Conservation (phyloP, 2,888 invertebrate genomes). For the Gasteruption jaculator region DNA sequence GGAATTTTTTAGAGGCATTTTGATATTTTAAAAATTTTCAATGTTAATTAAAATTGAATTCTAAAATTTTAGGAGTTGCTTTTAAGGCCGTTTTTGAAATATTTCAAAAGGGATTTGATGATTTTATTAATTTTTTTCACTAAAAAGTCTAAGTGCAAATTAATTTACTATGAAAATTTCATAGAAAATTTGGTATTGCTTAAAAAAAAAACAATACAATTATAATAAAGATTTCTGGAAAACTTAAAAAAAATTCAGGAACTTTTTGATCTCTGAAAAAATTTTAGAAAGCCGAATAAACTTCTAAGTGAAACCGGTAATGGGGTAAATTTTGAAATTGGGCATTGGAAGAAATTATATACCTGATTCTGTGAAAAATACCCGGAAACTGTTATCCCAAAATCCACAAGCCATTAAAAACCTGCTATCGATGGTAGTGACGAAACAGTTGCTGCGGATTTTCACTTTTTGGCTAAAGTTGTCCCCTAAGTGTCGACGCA, state of each 20-base stretch:
- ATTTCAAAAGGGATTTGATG: too few species aligned
- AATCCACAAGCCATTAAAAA: slow-evolving; percentile 98
- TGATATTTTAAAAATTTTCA: too few species aligned
- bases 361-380: slow-evolving; percentile 96
- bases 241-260: too few species aligned
- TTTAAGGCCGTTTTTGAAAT: too few species aligned
- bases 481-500: slow-evolving; percentile 89
- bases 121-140: neutral
- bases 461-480: slow-evolving; percentile 96
- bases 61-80: too few species aligned
- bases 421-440: slow-evolving; percentile 95
- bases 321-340: neutral
- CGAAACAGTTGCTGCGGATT: slow-evolving; percentile 92
- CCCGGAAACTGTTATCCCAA: slow-evolving; percentile 99
- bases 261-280: too few species aligned
- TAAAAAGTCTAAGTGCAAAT: neutral
- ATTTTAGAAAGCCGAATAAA: too few species aligned
- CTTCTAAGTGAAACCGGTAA: neutral
- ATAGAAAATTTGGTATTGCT: too few species aligned
- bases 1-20: neutral
- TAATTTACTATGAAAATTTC: slow-evolving; percentile 1
- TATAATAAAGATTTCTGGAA: too few species aligned
- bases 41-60: too few species aligned
- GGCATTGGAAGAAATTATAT: slow-evolving; percentile 17
- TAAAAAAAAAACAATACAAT: too few species aligned